These are phyloP conservation scores for Peromyscus melanophrys DNA, from an alignment of 2,797 vertebrate genomes.

Conservation along the genomic window DNA sequence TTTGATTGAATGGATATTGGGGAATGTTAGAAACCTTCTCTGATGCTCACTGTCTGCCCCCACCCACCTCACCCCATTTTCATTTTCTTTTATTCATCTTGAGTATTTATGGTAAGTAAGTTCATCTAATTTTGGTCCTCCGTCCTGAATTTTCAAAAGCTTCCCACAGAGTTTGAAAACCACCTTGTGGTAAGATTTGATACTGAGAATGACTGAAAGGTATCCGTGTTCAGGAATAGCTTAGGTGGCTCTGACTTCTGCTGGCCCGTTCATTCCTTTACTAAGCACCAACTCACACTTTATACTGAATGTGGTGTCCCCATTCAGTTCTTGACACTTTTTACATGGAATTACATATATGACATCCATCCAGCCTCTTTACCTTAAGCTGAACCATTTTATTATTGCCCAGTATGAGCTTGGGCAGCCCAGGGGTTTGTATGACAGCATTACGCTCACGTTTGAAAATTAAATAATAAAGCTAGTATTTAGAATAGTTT, in stretches of 20 bases:
- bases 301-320: conserved; percentile 75
- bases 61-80: neutral
- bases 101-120: conserved; percentile 14
- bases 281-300: conserved; percentile 81
- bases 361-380: conserved; percentile 27
- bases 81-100: neutral
- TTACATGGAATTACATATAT: neutral
- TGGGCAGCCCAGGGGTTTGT: conserved; percentile 3
- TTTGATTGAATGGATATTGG: neutral
- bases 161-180: neutral
- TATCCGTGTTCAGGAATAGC: conserved; percentile 72
- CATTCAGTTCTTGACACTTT: conserved; percentile 61
- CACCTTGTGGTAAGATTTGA: conserved; percentile 4
- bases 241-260: conserved; percentile 75
- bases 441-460: neutral
- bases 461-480: conserved; percentile 64
- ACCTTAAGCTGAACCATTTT: neutral
- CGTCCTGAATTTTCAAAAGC: conserved; percentile 4
- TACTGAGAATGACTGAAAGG: conserved; percentile 77
- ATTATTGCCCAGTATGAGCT: neutral
- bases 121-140: neutral
- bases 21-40: neutral
- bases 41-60: neutral
- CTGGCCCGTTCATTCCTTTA: conserved; percentile 66
- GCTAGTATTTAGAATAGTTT: conserved; percentile 25